Evolutionary conservation across 2,113 vertebrate species (phyloP).

Genomic region (Xiphias gladius): DNA sequence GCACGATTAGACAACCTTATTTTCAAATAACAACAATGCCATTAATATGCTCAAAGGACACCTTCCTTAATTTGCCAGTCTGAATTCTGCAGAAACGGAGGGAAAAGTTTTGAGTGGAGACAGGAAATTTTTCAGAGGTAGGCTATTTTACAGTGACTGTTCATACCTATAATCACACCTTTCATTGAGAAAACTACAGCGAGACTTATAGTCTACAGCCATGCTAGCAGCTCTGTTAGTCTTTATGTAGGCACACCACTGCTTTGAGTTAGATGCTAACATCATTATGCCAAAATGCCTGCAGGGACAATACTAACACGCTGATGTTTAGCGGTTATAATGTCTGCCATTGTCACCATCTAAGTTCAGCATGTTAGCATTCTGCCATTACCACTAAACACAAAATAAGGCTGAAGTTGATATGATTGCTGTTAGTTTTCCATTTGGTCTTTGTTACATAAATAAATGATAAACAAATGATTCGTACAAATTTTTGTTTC

Average conservation of each 20-base stretch:
- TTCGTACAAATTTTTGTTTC: too few species aligned
- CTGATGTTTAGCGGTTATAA: background rate
- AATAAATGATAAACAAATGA: too few species aligned
- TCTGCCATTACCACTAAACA: background rate
- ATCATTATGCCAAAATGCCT: background rate
- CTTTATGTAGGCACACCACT: too few species aligned
- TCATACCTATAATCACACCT: slow-evolving; percentile 62
- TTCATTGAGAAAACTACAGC: background rate
- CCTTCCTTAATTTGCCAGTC: slow-evolving; percentile 21
- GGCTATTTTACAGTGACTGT: slow-evolving; percentile 32
- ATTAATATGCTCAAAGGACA: slow-evolving; percentile 24
- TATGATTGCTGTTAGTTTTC: background rate
- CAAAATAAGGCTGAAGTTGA: background rate
- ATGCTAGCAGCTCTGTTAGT: background rate
- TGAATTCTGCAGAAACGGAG: slow-evolving; percentile 12
- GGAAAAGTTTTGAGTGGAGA: background rate
- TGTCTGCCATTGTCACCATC: background rate
- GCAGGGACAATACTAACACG: background rate
- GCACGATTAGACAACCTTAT: slow-evolving; percentile 59
- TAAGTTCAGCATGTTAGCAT: background rate
- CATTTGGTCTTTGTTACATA: background rate
- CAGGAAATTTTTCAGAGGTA: background rate
- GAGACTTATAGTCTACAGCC: background rate
- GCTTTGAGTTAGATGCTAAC: background rate
- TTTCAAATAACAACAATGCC: slow-evolving; percentile 55